Evolutionary conservation across 1,140 invertebrate species (phyloP), one percentile per base, ranked within the genome.

Genomic region (Matsumurasca onukii): DNA sequence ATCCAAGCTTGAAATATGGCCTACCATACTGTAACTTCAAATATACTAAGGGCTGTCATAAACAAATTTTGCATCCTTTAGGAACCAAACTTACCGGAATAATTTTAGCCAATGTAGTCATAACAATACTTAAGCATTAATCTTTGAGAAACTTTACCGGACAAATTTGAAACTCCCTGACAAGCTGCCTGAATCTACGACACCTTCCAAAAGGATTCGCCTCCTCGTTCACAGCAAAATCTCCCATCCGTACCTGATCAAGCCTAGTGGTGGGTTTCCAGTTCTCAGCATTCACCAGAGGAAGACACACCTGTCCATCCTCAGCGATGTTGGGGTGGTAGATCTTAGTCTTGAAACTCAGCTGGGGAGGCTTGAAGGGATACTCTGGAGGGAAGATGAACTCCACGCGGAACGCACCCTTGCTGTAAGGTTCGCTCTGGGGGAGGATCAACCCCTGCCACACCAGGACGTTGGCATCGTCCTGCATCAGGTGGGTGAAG

Each of bases 311-410:
- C 80, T 99, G 96, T 1, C 98, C 98, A 76, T 98, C 98, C 77
- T 99, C 98, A 85, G 99, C 98, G 77, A 99, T 92, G 80, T 99
- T 99, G 24, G 98, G 98, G 85, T 99, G 98, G 80, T 99, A 99
- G 76, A 99, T 99, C 86, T 98, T 98, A 49, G 98, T 99, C 82
- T 96, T 97, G 80, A 99, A 99, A 77, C 90, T 94, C 77, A 99
- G 95, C 83, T 97, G 98, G 69, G 98, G 98, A 62, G 98, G 97
- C 80, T 99, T 99, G 79, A 99, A 99, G 17, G 98, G 98, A 83
- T 99, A 99, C 79, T 99, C 98, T 52, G 96, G 94, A 59, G 98
- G 97, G 79, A 98, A 99, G 80, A 95, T 94, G 67, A 99, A 98
- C 82, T 97, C 94, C 79, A 99, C 97, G 75, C 91, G 88, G 84